Evolutionary conservation across 2,113 vertebrate genomes (phyloP).

Genomic region (human (Homo sapiens)): GRCh38 chr6:31768001-31768500

Average conservation of each 20-base stretch:
- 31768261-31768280: background rate
- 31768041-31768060: too few relatives aligned
- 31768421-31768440: background rate
- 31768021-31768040: too few relatives aligned
- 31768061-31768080: too few relatives aligned
- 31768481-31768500: background rate
- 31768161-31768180: background rate
- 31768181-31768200: background rate
- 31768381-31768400: background rate
- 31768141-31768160: background rate
- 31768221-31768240: background rate
- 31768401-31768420: background rate
- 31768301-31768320: background rate
- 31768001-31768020: too few relatives aligned
- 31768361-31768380: background rate
- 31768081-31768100: too few relatives aligned
- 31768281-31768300: background rate
- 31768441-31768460: background rate
- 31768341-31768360: background rate
- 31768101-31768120: too few relatives aligned
- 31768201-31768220: background rate
- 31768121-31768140: too few relatives aligned
- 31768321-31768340: background rate
- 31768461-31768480: background rate
- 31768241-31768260: background rate